Evolutionary conservation across 2,888 invertebrate species (phyloP).

Genomic region (Orchestes rusci): DNA sequence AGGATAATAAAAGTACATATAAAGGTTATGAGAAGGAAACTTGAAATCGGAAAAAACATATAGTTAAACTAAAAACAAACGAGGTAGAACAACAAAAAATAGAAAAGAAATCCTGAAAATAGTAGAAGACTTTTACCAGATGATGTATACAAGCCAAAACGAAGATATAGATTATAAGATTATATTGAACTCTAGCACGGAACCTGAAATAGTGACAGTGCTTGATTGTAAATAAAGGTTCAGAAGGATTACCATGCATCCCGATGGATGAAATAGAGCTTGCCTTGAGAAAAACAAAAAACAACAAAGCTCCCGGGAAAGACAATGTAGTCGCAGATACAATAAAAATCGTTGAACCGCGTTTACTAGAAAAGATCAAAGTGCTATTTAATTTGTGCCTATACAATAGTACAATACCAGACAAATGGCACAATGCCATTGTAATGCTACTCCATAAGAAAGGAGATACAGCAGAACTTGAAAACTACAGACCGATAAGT

Average conservation of each 20-base stretch:
- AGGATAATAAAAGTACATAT: too few species aligned
- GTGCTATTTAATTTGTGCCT: not conserved
- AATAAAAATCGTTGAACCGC: not conserved
- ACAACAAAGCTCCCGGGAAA: not conserved
- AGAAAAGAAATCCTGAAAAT: not conserved
- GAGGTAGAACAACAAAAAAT: not conserved
- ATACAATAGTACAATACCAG: not conserved
- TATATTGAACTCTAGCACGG: too few species aligned
- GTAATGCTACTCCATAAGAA: too few species aligned
- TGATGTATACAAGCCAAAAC: too few species aligned
- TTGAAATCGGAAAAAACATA: not conserved
- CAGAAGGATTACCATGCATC: not conserved
- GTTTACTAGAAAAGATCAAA: not conserved
- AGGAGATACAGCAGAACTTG: too few species aligned
- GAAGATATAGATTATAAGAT: too few species aligned
- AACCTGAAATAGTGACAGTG: not conserved
- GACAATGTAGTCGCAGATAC: not conserved
- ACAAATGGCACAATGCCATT: conserved; percentile 7
- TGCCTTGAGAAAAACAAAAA: not conserved
- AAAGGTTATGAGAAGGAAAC: not conserved
- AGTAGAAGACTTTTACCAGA: not conserved
- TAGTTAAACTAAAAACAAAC: not conserved
- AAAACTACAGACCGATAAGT: too few species aligned
- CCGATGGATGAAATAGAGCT: not conserved
- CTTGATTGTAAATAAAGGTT: not conserved